phyloP scores from a whole-genome alignment of 2,113 vertebrate species.

The Hystrix brachyura region DNA sequence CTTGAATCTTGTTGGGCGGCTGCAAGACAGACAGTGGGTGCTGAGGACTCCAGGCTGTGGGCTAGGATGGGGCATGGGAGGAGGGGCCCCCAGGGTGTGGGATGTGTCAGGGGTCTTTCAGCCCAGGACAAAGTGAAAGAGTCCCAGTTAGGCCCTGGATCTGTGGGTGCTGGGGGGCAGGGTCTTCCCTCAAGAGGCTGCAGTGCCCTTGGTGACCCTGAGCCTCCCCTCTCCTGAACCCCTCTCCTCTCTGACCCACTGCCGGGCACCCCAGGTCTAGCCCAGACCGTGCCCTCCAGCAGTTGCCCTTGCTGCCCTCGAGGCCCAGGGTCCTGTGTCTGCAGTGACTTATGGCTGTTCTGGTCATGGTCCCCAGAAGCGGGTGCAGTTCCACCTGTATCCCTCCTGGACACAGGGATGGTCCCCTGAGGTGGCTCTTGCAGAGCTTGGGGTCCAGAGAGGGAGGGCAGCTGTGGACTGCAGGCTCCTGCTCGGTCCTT shows the following conservation, averaged over 20 bases:
- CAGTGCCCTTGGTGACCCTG: too few species aligned
- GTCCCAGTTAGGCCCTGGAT: too few species aligned
- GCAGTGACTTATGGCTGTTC: neutral
- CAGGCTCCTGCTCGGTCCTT: neutral
- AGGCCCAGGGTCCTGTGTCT: too few species aligned
- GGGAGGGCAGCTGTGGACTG: fast-evolving
- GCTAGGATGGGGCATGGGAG: fast-evolving
- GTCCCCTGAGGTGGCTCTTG: neutral
- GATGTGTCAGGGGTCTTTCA: too few species aligned
- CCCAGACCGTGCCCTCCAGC: too few species aligned
- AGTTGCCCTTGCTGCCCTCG: too few species aligned
- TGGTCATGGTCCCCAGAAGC: fast-evolving
- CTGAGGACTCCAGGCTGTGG: neutral
- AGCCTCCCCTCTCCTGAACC: fast-evolving
- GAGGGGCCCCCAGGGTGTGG: neutral
- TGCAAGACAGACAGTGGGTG: neutral
- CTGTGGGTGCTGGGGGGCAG: neutral
- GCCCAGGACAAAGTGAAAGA: too few species aligned
- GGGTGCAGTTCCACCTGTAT: too few species aligned
- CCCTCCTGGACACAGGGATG: too few species aligned
- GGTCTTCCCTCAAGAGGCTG: neutral
- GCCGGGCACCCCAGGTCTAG: too few species aligned
- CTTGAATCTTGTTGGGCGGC: fast-evolving
- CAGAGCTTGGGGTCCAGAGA: neutral
- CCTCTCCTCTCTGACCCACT: neutral